A percentile compares a stretch with the other conserved stretches of the same genome.
Evolutionary conservation across 2,113 vertebrate species (phyloP).

Genomic region (Panthera tigris): DNA sequence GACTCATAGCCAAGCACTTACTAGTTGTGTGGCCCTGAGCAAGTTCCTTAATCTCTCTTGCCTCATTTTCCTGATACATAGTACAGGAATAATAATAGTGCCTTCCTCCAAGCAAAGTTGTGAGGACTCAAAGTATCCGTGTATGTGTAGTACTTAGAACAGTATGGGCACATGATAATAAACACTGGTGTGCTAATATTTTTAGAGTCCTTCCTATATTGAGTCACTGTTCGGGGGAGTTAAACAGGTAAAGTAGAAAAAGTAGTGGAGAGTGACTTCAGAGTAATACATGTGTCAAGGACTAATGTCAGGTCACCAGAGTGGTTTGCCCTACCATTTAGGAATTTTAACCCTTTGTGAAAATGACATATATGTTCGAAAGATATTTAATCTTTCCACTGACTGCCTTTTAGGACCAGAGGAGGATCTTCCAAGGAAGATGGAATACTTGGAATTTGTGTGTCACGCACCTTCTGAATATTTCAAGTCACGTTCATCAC

Average conservation of each 20-base stretch:
- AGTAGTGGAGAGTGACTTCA: not conserved
- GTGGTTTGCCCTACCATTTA: not conserved
- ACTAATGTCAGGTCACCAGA: not conserved
- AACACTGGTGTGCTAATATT: not conserved
- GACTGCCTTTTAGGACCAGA: slow-evolving; percentile 90
- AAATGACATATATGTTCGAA: not conserved
- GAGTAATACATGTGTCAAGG: not conserved
- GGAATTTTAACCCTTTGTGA: slow-evolving; percentile 21
- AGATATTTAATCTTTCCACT: slow-evolving; percentile 19
- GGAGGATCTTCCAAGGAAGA: slow-evolving; percentile 98
- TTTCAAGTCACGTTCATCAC: slow-evolving; percentile 96
- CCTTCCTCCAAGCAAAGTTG: not conserved
- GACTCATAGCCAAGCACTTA: not conserved
- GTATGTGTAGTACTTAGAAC: not conserved
- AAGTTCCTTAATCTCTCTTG: not conserved
- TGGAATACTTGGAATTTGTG: slow-evolving; percentile 98
- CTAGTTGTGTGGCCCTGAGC: not conserved
- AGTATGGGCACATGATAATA: not conserved
- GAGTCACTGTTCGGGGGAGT: not conserved
- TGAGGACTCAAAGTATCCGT: not conserved
- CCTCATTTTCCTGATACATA: not conserved
- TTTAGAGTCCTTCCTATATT: not conserved
- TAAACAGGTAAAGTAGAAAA: not conserved
- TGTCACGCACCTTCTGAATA: slow-evolving; percentile 99
- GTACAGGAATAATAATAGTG: not conserved